Evolutionary conservation across 2,113 vertebrate species (phyloP), one percentile per base, ranked within the genome.

Genomic region (Cyprinodon variegatus): DNA sequence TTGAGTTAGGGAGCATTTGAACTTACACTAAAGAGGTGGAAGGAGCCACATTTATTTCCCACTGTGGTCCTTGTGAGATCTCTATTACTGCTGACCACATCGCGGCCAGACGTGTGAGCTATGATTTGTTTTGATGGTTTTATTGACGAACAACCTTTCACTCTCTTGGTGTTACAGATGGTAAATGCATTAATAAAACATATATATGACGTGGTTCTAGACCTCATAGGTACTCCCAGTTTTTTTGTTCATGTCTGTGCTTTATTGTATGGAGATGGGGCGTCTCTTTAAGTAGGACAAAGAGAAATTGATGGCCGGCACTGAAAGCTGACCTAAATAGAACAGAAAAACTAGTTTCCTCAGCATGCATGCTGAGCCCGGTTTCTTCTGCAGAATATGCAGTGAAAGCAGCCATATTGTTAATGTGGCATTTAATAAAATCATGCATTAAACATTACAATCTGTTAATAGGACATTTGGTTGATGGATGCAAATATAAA

Each of bases 261-360:
- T 78, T 83, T 68, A 85, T 46, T 76, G 64, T 59, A 76, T 65
- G 67, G 72, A 74, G 77, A 81, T 62, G 17, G 83, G 50, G 85
- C 83, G 77, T 85, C 88, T 88, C 80, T 90, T 86, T 92, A 94
- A 94, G 90, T 95, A 94, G 94, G 93, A 92, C 93, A 93, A 83
- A 29, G 90, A 76, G 81, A 91, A 94, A 94, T 95, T 91, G 94
- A 94, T 94, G 91, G 92, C 93, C 90, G 87, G 86, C 87, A 86
- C 93, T 93, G 91, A 90, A 90, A 84, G 91, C 90, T 95, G 94
- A 95, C 94, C 94, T 94, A 95, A 91, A 94, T 95, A 93, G 90
- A 89, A 85, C 85, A 93, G 86, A 93, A 88, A 90, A 91, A 93
- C 90, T 92, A 88, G 90, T 93, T 92, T 83, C 88, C 85, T 81